These are phyloP conservation scores for Malurus melanocephalus DNA, from an alignment of 2,113 vertebrate genomes.

Conservation along the genomic window DNA sequence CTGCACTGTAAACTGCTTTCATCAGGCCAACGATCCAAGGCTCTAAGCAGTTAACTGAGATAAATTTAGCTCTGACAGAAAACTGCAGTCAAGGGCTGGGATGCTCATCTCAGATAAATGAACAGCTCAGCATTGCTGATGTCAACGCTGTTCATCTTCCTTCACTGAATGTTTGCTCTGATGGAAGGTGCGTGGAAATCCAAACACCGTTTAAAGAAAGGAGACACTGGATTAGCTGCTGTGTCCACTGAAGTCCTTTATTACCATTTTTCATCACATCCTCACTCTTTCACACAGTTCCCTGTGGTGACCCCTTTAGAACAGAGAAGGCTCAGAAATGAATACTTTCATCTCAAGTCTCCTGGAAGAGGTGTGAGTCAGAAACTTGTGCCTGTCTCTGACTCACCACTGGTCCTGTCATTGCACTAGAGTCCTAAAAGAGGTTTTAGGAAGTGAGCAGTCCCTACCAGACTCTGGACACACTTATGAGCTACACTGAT, in stretches of 20 bases:
- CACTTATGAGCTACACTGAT: not conserved
- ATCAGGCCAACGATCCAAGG: not conserved
- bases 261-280: not conserved
- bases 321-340: not conserved
- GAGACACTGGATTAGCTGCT: not conserved
- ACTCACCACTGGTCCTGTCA: not conserved
- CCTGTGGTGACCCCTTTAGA: not conserved
- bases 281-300: rapidly evolving
- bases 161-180: not conserved
- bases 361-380: not conserved
- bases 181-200: rapidly evolving
- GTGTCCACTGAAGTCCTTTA: not conserved
- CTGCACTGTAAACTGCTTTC: not conserved
- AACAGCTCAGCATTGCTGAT: not conserved
- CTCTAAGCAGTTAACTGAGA: not conserved
- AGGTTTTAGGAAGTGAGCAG: not conserved
- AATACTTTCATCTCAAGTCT: not conserved
- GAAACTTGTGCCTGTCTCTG: not conserved
- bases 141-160: not conserved
- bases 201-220: not conserved
- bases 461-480: not conserved
- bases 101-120: not conserved
- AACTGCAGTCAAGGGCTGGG: not conserved
- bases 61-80: not conserved
- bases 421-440: not conserved